These are phyloP conservation scores for Periophthalmus magnuspinnatus DNA, from an alignment of 2,797 vertebrate genomes.

Conservation along the genomic window DNA sequence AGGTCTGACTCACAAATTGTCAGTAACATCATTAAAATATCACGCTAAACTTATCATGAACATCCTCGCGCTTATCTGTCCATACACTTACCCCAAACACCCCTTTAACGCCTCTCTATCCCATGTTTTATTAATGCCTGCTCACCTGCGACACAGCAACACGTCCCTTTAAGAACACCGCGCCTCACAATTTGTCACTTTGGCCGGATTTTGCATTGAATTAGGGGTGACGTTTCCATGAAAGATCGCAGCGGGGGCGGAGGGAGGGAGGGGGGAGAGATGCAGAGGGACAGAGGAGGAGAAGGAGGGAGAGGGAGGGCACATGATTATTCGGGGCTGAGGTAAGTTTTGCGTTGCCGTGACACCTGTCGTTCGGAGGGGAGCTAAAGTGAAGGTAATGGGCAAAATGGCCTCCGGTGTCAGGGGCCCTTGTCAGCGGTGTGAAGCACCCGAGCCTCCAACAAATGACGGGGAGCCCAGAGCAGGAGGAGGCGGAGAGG, in stretches of 20 bases:
- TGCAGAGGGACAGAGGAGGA: too few relatives aligned
- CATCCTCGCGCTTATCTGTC: neutral
- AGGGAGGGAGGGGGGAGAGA: too few relatives aligned
- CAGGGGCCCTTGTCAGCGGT: neutral
- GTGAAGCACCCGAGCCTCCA: neutral
- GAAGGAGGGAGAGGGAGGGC: neutral
- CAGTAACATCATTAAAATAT: neutral
- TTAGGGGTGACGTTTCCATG: neutral
- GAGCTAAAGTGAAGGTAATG: constrained; percentile 10
- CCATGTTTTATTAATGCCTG: neutral
- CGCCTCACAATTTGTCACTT: neutral
- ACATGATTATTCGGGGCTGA: constrained; percentile 5
- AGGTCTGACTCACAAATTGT: neutral
- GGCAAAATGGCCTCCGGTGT: constrained; percentile 10
- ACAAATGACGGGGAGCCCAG: neutral
- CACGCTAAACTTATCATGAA: neutral
- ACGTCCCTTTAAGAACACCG: neutral
- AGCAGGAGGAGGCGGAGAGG: too few relatives aligned
- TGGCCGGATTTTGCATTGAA: neutral
- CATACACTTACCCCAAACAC: neutral
- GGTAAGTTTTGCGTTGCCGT: neutral
- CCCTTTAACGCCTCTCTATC: neutral
- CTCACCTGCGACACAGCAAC: neutral
- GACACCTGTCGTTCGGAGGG: constrained; percentile 8
- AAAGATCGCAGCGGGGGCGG: too few relatives aligned